These are phyloP conservation scores for Pantherophis vulpinus DNA, from an alignment of 2,797 vertebrate genomes.

Conservation along the genomic window DNA sequence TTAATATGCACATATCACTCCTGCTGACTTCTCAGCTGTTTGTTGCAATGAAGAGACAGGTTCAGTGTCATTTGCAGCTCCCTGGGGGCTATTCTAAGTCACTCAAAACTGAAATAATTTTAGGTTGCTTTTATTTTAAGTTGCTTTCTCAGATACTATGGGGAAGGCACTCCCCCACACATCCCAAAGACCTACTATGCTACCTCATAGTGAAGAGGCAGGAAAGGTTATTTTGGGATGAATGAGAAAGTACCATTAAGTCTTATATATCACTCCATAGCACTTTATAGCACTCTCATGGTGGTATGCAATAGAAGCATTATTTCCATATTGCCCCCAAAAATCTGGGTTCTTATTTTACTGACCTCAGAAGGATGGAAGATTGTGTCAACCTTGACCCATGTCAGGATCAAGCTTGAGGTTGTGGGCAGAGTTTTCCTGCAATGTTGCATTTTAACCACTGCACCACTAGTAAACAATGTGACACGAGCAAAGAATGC, in stretches of 20 bases:
- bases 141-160: neutral
- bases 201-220: neutral
- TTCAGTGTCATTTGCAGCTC: neutral
- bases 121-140: neutral
- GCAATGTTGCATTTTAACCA: neutral
- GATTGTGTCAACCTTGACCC: neutral
- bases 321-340: neutral
- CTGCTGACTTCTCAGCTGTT: neutral
- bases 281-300: neutral
- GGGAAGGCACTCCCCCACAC: neutral
- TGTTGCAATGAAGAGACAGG: conserved; percentile 18
- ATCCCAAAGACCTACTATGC: neutral
- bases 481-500: neutral
- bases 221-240: neutral
- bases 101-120: neutral
- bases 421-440: neutral
- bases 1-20: conserved; percentile 4
- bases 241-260: neutral
- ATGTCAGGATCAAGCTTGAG: neutral
- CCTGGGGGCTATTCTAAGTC: neutral
- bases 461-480: neutral
- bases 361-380: neutral
- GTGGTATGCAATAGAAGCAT: neutral
- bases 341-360: neutral
- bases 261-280: neutral